Conservation (phyloP, 2,113 vertebrate species). For the Sylvietta virens region DNA sequence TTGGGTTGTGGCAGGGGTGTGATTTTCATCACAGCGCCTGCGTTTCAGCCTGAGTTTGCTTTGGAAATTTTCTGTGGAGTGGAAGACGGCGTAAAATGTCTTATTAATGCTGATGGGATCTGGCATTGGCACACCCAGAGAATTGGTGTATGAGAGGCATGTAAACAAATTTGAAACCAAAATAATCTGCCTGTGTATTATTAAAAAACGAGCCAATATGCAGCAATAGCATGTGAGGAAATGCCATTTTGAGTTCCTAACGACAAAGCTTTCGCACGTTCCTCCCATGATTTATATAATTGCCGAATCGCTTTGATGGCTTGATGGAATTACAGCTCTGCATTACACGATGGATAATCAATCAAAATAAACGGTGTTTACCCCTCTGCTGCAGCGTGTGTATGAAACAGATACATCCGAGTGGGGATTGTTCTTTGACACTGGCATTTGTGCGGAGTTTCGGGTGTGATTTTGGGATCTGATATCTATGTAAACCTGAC, state of each 20-base stretch:
- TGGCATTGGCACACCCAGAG: not conserved
- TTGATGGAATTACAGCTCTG: conserved; percentile 37
- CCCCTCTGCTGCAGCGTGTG: not conserved
- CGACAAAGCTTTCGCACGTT: not conserved
- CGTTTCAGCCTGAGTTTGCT: not conserved
- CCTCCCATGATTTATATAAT: conserved; percentile 3
- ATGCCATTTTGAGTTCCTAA: not conserved
- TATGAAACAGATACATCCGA: not conserved
- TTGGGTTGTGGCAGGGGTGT: not conserved
- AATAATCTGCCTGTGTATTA: not conserved
- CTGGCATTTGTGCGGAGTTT: not conserved
- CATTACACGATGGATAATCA: conserved; percentile 17
- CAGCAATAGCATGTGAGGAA: not conserved
- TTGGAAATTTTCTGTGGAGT: not conserved
- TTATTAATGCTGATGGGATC: not conserved
- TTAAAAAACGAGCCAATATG: not conserved
- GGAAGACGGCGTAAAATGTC: not conserved
- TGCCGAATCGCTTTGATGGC: not conserved
- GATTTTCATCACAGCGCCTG: not conserved
- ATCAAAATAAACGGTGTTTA: conserved; percentile 26
- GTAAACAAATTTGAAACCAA: not conserved
- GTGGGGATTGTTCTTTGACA: rapidly evolving
- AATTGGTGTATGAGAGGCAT: not conserved
- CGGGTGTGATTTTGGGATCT: not conserved
- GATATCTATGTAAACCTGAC: not conserved